Evolutionary conservation across 2,888 invertebrate species (phyloP).

Genomic region (Lochmaea capreae): DNA sequence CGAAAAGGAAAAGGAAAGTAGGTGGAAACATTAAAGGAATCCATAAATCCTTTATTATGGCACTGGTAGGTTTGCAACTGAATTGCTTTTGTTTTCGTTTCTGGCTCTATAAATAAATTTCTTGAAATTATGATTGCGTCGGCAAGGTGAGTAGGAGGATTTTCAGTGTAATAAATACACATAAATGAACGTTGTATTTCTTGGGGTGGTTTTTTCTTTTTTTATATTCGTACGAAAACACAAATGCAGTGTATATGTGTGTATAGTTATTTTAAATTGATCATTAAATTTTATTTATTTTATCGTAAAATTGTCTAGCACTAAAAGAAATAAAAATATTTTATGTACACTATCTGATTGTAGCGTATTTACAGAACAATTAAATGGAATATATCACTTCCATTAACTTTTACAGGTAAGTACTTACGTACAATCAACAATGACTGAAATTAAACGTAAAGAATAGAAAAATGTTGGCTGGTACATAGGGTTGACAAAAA

Average conservation of each 20-base stretch:
- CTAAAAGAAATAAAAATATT: slow-evolving; percentile 10
- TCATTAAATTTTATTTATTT: slow-evolving; percentile 9
- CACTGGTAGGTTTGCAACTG: slow-evolving; percentile 41
- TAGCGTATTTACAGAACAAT: slow-evolving; percentile 4
- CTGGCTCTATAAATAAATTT: slow-evolving; percentile 40
- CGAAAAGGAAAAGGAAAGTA: slow-evolving; percentile 27
- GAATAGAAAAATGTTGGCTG: background rate
- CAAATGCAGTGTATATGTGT: background rate
- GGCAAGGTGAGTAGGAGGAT: slow-evolving; percentile 36
- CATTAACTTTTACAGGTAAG: background rate
- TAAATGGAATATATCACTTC: background rate
- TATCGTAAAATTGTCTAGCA: slow-evolving; percentile 2
- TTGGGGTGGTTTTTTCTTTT: slow-evolving; percentile 23
- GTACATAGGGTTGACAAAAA: background rate
- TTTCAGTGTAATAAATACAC: slow-evolving; percentile 33
- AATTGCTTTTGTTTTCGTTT: slow-evolving; percentile 39
- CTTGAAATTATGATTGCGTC: slow-evolving; percentile 36
- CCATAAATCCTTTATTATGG: slow-evolving; percentile 38
- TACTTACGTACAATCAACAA: background rate
- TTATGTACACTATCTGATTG: slow-evolving; percentile 3
- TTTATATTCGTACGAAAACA: background rate
- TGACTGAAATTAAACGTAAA: background rate
- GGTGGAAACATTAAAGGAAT: slow-evolving; percentile 39
- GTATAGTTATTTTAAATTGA: slow-evolving; percentile 10
- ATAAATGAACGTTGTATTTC: slow-evolving; percentile 45